A percentile compares a stretch with the other conserved stretches of the same genome.
These are phyloP conservation scores for Hybognathus amarus DNA, from an alignment of 2,797 vertebrate species.

Conservation along the genomic window DNA sequence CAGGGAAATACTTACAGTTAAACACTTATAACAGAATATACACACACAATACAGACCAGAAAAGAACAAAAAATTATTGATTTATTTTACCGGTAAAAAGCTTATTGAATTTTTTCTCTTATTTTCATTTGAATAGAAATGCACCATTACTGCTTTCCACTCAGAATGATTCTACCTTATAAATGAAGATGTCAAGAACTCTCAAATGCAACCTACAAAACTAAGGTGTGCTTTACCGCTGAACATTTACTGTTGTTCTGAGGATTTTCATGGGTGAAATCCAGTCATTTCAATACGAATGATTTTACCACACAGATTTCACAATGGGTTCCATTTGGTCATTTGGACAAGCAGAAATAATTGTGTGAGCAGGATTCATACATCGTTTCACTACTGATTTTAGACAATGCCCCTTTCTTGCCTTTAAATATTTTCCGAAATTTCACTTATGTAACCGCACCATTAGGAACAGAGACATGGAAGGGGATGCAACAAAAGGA, in stretches of 20 bases:
- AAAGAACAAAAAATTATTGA: slow-evolving; percentile 5
- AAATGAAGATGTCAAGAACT: background rate
- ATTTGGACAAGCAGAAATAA: background rate
- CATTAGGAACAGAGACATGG: background rate
- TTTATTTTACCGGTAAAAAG: background rate
- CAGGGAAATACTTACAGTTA: slow-evolving; percentile 34
- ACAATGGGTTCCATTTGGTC: background rate
- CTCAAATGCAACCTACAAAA: background rate
- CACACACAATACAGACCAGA: background rate
- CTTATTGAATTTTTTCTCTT: background rate
- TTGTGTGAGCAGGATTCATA: background rate
- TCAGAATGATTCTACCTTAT: background rate
- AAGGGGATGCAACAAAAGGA: background rate
- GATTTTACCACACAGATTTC: background rate
- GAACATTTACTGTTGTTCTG: background rate
- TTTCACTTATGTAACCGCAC: background rate
- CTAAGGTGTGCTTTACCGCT: background rate
- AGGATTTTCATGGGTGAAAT: background rate
- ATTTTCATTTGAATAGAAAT: background rate
- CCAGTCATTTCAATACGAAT: background rate
- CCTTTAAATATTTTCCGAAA: background rate
- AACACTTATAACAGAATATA: slow-evolving; percentile 20
- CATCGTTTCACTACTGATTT: background rate
- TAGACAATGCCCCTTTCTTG: background rate
- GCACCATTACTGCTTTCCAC: background rate